Evolutionary conservation across 2,113 vertebrate genomes (phyloP), one percentile per base, ranked within the genome.

Genomic region (Alosa alosa): DNA sequence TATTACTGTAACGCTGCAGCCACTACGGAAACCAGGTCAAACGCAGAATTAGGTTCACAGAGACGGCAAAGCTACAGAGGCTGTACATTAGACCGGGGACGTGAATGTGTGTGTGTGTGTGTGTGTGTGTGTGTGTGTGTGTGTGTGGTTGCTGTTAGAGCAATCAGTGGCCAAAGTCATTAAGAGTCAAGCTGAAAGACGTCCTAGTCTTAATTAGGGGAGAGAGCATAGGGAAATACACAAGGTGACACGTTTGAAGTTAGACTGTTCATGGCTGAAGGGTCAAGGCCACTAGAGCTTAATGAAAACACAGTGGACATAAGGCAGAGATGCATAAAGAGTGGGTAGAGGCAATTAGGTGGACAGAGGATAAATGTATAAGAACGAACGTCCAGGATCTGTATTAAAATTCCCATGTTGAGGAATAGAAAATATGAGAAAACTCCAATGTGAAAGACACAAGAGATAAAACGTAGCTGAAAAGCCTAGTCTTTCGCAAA

Each of bases 91-190:
- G 57, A 20, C 17, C 20, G 20, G 17, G 6, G 9, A 17, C 17
- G 8, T 52, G 20, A 6, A 15, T 20, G 60, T 64, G 60, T 64
- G 60, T 64, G 60, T 64, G 60, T 64, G 60, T 20, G 60, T 64
- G 60, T 64, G 60, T 64, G 60, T 64, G 60, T 64, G 60, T 64
- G 60, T 64, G 60, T 64, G 60, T 64, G 60, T 25, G 64, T 72
- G 9, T 31, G 25, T 68, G 60, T 25, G n/a, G 20, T 9, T 72
- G 64, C 31, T 10, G 13, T 72, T 20, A 60, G 5, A 78, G 31
- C 31, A 11, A 78, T 39, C 72, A 78, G 36, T 36, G 72, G 25
- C 72, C 31, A 1, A 22, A 78, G 72, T 41, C 31, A 15, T 36
- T 31, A 39, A 15, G 36, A 5, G 0, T n/a, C 22, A 22, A 31